Base-by-base conservation (phyloP, 2,797 vertebrate species). In the Pampus argenteus region DNA sequence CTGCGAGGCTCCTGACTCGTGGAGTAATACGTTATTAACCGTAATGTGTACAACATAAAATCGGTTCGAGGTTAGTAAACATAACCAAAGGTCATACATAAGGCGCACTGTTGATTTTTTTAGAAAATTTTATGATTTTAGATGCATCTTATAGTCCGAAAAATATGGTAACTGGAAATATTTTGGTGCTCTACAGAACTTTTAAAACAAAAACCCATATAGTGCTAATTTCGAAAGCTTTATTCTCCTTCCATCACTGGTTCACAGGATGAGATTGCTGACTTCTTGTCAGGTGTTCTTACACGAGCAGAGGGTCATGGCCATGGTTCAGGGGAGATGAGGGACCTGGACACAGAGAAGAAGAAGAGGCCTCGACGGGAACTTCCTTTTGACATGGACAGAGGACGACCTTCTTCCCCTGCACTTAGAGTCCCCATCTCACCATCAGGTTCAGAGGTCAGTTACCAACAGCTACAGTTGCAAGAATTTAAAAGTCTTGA, bases 321-420 rank as follows among this genome's bases (percentile, higher is more conserved):
- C 0, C 97, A 97, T 7, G 56, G 91, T 0, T 94, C 96, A 13
- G 94, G 96, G 0, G 97, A 99, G 75, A 95, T 96, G 18, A 95
- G 97, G 5, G 97, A 99, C 78, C 88, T 97, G 59, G 98, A 99
- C 55, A 95, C 96, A 0, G 98, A 99, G 87, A 99, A 96, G 89
- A 98, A 97, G 86, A 98, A 95, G 57, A 93, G 97, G 0, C 88
- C 91, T 0, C 93, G 98, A 9, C 93, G 98, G 71, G 98, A 99
- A 55, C 85, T 99, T 76, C 94, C 96, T 1, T 98, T 97, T 9
- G 98, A 99, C 57, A 64, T 96, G 61, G 98, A 99, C 63, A 92
- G 97, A 78, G 96, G 95, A 68, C 93, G 95, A 4, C 96, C 97
- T 0, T 86, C 96, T 10, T 98, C 97, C 0, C 97, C 97, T 0